Percentiles rank a stretch among this genome's conserved stretches.
These are phyloP conservation scores for Cygnus olor DNA, from an alignment of 2,797 vertebrate genomes.

Conservation along the genomic window DNA sequence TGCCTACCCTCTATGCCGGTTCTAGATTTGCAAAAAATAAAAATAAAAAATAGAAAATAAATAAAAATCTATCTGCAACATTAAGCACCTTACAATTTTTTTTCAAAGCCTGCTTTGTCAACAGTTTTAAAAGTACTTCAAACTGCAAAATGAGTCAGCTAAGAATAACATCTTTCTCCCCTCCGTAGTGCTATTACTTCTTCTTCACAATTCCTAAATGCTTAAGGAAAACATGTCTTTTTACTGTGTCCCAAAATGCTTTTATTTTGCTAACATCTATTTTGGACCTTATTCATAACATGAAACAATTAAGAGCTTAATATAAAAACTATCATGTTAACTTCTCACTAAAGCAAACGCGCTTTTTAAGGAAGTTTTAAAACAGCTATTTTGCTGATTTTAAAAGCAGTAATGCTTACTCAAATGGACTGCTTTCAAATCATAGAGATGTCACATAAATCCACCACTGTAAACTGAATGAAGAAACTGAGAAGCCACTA, in stretches of 20 bases:
- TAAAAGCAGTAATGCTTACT: background rate
- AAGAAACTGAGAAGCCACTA: background rate
- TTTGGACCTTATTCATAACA: background rate
- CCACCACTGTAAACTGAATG: background rate
- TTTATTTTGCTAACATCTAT: background rate
- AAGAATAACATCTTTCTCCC: background rate
- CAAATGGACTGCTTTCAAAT: background rate
- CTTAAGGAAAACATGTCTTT: background rate
- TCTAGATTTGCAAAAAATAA: background rate
- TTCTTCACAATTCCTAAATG: background rate
- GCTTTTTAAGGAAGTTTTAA: background rate
- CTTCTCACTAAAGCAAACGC: background rate
- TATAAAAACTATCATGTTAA: background rate
- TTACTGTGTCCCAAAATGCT: accelerated
- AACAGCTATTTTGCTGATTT: background rate
- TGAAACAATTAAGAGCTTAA: background rate
- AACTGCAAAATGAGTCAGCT: background rate
- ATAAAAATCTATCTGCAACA: background rate
- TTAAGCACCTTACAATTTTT: background rate
- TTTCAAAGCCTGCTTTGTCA: background rate
- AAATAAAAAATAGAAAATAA: background rate
- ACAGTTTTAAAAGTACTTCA: background rate
- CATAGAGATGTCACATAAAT: background rate
- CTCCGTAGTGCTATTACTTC: background rate
- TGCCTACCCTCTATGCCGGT: accelerated